Base-by-base conservation (phyloP, 2,888 invertebrate genomes). In the Lumbricus terrestris region DNA sequence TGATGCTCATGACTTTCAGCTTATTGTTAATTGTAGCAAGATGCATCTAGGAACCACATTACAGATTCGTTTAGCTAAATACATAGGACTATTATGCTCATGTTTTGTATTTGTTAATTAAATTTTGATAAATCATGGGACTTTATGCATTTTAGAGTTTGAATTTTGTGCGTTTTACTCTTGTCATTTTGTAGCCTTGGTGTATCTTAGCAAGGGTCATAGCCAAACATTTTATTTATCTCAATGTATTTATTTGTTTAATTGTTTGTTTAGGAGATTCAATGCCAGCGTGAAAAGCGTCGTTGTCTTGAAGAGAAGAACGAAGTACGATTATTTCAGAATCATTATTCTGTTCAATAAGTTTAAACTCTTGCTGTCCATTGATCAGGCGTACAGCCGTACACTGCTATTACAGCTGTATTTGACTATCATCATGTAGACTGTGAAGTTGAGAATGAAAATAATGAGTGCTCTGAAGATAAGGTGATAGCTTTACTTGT, bases 241-340 rank as follows among this genome's bases (percentile, higher is more conserved):
- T n/a, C n/a, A n/a, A n/a, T n/a, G n/a, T 69, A n/a, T 69, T 29
- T 69, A 8, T 69, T 8, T 69, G 11, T 29, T 69, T 69, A n/a
- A 4, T 69, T 69, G 69, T 69, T 69, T 69, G 69, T 16, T 15
- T 33, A 85, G 85, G 85, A 85, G 85, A 85, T 85, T 37, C 37
- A 37, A 6, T 85, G 85, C 37, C 85, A 85, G 29, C 85, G 85
- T 85, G 85, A 85, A 6, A 85, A 85, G 85, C 34, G 85, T 34
- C 37, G 85, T 85, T 35, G 35, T 37, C 85, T 85, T 35, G 85
- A 85, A 85, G 85, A 85, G 85, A 85, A 85, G 85, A 85, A 85
- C 16, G 35, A 85, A 15, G 85, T 85, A 23, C 34, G 85, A 34
- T 34, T 20, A 35, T 23, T 18, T 85, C 23, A 83, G n/a, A 83